These are phyloP conservation scores for Toxotes chatareus DNA, from an alignment of 2,113 vertebrate species.

Conservation along the genomic window DNA sequence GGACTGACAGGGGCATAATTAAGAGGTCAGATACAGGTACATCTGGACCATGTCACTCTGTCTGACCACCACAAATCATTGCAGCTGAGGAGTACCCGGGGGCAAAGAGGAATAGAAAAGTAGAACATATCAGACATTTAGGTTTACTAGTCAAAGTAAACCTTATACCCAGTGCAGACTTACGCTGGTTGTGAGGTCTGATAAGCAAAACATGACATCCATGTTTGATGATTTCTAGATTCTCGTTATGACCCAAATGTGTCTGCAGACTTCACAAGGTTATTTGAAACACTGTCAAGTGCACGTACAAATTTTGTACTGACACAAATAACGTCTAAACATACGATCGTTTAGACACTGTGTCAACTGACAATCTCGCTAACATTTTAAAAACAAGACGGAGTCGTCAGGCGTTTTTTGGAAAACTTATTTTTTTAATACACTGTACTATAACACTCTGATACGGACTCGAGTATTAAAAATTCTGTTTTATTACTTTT, in stretches of 20 bases:
- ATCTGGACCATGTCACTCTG: conserved; percentile 26
- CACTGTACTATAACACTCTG: neutral
- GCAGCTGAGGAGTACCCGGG: neutral
- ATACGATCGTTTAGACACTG: neutral
- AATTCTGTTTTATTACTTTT: neutral
- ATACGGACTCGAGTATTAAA: rapidly evolving
- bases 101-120: neutral
- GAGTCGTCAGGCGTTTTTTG: too few species aligned
- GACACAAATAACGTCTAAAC: neutral
- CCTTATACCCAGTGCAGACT: neutral
- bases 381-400: neutral
- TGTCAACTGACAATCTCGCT: neutral
- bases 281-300: neutral
- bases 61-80: conserved; percentile 11
- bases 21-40: conserved; percentile 38
- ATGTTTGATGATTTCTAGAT: neutral
- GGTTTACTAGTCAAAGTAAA: neutral
- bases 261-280: too few species aligned
- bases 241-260: neutral
- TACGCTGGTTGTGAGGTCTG: neutral
- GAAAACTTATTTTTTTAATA: too few species aligned
- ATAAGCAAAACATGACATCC: neutral
- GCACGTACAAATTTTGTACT: neutral
- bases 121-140: neutral
- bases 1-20: conserved; percentile 33